These are phyloP conservation scores for Megastigmus dorsalis DNA, from an alignment of 2,888 invertebrate species.

Conservation along the genomic window DNA sequence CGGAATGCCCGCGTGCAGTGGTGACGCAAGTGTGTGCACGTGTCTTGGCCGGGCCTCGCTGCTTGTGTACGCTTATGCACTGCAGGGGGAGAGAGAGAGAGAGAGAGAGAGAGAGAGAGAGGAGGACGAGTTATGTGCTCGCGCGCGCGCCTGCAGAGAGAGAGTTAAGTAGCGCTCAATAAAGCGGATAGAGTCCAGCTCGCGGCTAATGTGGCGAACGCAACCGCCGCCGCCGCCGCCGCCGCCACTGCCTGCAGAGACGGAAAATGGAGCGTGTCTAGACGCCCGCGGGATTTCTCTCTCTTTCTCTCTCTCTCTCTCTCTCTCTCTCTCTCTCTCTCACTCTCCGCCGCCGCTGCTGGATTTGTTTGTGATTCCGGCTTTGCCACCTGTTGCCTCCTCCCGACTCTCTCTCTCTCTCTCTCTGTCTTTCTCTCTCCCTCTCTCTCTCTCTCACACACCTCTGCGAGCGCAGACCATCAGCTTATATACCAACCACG, in stretches of 20 bases:
- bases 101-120: neutral
- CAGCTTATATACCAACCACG: no score
- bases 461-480: no score
- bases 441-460: neutral
- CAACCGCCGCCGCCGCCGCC: neutral
- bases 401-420: conserved; percentile 54
- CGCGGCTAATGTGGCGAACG: no score
- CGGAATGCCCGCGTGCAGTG: neutral
- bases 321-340: no score
- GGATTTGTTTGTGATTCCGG: conserved; percentile 71
- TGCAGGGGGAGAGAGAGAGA: neutral
- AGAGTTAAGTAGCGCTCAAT: neutral
- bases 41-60: neutral
- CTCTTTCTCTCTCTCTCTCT: no score
- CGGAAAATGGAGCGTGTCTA: conserved; percentile 62
- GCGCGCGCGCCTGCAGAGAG: neutral
- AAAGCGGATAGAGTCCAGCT: neutral
- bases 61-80: conserved; percentile 15
- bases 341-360: no score
- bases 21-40: no score
- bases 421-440: conserved; percentile 35
- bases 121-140: no score
- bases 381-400: conserved; percentile 72
- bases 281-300: conserved; percentile 67
- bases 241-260: conserved; percentile 61